Evolutionary conservation across 2,113 vertebrate species (phyloP).

Genomic region (Pluvialis apricaria): DNA sequence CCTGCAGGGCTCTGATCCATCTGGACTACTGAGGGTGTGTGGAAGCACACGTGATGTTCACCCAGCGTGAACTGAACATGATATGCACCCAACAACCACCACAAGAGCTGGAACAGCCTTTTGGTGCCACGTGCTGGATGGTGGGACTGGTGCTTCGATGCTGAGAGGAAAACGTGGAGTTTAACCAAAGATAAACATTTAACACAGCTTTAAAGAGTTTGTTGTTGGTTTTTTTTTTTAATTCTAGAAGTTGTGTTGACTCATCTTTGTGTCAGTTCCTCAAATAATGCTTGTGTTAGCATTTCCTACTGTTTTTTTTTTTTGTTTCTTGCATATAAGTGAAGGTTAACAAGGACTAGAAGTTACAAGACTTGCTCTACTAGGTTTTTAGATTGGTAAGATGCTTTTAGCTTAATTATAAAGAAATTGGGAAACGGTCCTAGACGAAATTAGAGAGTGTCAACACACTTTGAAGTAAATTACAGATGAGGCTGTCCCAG

Average conservation of each 20-base stretch:
- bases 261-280: neutral
- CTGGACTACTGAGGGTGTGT: fast-evolving
- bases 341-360: neutral
- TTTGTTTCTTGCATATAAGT: neutral
- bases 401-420: neutral
- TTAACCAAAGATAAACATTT: no score
- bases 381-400: neutral
- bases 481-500: neutral
- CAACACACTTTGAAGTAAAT: neutral
- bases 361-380: neutral
- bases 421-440: neutral
- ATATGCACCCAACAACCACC: fast-evolving
- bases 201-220: neutral
- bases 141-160: neutral
- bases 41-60: neutral
- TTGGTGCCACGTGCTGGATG: neutral
- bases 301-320: neutral
- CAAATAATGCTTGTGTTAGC: neutral
- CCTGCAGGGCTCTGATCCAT: neutral
- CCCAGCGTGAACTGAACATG: fast-evolving
- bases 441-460: neutral
- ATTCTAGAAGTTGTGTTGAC: neutral
- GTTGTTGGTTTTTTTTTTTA: neutral
- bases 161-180: neutral
- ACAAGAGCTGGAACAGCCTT: neutral